Evolutionary conservation across 2,797 vertebrate species (phyloP).

Genomic region (Poecilia picta): DNA sequence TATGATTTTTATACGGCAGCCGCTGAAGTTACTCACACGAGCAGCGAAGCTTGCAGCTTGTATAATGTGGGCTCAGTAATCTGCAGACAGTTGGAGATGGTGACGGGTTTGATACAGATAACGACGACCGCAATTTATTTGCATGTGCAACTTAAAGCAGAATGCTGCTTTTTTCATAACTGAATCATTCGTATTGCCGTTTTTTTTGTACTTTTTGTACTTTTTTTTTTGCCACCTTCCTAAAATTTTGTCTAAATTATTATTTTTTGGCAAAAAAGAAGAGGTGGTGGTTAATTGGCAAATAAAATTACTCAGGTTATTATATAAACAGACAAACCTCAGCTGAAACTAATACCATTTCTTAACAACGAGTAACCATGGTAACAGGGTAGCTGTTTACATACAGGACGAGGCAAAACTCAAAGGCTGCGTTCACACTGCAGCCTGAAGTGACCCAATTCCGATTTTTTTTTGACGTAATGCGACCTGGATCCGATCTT

Average conservation of each 20-base stretch:
- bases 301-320: no score
- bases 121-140: conserved; percentile 1
- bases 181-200: not conserved
- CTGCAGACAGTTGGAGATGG: conserved; percentile 12
- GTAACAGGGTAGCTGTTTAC: not conserved
- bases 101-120: not conserved
- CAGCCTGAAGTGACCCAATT: no score
- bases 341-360: not conserved
- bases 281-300: no score
- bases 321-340: not conserved
- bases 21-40: not conserved
- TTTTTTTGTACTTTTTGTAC: not conserved
- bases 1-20: not conserved
- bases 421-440: no score
- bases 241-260: no score
- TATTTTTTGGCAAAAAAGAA: no score
- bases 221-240: not conserved
- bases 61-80: conserved; percentile 1
- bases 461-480: no score
- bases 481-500: no score
- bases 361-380: not conserved
- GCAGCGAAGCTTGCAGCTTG: not conserved
- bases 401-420: not conserved
- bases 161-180: not conserved
- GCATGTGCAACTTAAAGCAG: not conserved